These are phyloP conservation scores for Caenorhabditis sinica DNA, from an alignment of 2,888 invertebrate species.

Conservation along the genomic window DNA sequence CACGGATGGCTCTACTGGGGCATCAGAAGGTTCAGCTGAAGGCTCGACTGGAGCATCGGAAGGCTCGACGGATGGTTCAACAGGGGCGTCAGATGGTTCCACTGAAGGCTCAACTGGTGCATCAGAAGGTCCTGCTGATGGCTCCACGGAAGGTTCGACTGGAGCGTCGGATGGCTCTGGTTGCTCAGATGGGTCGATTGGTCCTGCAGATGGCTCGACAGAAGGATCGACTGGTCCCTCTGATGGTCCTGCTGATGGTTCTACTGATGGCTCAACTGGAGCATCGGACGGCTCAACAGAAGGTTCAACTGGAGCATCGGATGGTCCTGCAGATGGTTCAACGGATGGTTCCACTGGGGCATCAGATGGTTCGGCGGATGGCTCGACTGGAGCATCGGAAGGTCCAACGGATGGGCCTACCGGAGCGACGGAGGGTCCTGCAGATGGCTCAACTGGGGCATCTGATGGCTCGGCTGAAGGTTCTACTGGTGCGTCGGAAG, in stretches of 20 bases:
- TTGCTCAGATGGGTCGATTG: neutral
- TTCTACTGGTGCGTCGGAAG: neutral
- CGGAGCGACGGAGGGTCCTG: neutral
- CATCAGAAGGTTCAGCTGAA: constrained; percentile 16
- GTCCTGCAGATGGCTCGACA: constrained; percentile 13
- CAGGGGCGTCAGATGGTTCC: neutral
- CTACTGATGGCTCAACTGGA: constrained; percentile 1
- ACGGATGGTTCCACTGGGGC: neutral
- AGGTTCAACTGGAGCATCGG: constrained; percentile 10
- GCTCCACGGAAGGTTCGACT: constrained; percentile 1
- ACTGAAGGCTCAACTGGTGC: neutral
- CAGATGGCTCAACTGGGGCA: constrained; percentile 5
- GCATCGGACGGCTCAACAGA: constrained; percentile 23
- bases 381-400: constrained; percentile 4
- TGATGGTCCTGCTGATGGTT: constrained; percentile 9
- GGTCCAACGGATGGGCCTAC: neutral
- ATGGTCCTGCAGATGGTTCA: constrained; percentile 1
- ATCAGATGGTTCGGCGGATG: constrained; percentile 3
- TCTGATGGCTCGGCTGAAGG: neutral
- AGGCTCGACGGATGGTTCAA: neutral
- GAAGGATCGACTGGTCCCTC: constrained; percentile 13
- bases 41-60: constrained; percentile 16
- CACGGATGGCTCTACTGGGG: constrained; percentile 2
- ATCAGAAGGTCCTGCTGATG: neutral
- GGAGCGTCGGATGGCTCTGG: neutral